Evolutionary conservation across 2,888 invertebrate genomes (phyloP).

Genomic region (Eurois occulta): DNA sequence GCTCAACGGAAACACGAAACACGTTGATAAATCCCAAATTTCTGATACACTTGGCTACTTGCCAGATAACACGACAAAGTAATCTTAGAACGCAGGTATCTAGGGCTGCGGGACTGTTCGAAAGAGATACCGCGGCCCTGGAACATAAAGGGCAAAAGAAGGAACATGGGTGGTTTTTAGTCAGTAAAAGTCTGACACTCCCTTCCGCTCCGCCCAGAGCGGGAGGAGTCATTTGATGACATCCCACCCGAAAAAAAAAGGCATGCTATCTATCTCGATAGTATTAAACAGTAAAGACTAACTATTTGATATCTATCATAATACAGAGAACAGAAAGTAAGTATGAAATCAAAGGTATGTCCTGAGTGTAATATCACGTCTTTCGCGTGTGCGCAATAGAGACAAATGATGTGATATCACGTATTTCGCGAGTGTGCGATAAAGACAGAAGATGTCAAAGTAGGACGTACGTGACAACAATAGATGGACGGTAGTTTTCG

Average conservation of each 20-base stretch:
- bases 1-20: neutral
- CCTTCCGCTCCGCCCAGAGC: too few species aligned
- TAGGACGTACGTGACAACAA: slow-evolving; percentile 67
- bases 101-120: too few species aligned
- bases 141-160: too few species aligned
- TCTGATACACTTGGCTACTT: too few species aligned
- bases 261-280: neutral
- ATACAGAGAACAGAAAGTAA: slow-evolving; percentile 39
- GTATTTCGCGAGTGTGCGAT: slow-evolving; percentile 44
- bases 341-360: slow-evolving; percentile 34
- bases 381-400: slow-evolving; percentile 52
- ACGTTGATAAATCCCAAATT: neutral
- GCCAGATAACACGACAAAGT: neutral
- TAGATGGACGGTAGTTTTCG: slow-evolving; percentile 42
- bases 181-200: too few species aligned
- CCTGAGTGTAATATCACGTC: slow-evolving; percentile 10
- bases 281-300: neutral
- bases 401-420: slow-evolving; percentile 39
- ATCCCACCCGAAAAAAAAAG: too few species aligned
- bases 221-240: too few species aligned
- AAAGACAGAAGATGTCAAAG: slow-evolving; percentile 59
- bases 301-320: slow-evolving; percentile 7
- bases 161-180: too few species aligned
- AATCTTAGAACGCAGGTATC: neutral
- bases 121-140: too few species aligned